Conservation (phyloP, 2,797 vertebrate genomes). For the Betta splendens region DNA sequence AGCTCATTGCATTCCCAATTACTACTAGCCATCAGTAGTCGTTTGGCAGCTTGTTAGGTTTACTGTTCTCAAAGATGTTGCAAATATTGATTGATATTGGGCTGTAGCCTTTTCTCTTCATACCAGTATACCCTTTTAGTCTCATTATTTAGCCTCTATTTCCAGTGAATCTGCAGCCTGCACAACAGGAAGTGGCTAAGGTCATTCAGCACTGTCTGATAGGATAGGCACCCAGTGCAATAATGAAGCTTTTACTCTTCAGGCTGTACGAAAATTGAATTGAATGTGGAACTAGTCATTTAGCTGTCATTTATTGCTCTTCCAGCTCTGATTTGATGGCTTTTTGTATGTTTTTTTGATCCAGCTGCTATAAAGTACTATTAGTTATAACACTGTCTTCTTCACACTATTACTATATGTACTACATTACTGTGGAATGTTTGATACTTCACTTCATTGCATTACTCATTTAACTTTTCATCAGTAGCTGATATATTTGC, state of each 20-base stretch:
- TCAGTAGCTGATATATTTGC: conserved; percentile 46
- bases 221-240: conserved; percentile 30
- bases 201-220: conserved; percentile 50
- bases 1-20: not conserved
- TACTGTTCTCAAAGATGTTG: not conserved
- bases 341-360: conserved; percentile 3
- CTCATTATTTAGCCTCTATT: not conserved
- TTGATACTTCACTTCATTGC: conserved; percentile 18
- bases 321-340: conserved; percentile 38
- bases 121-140: conserved; percentile 5
- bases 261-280: conserved; percentile 43
- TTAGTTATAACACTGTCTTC: conserved; percentile 17
- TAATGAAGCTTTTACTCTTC: conserved; percentile 52
- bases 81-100: not conserved
- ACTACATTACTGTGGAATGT: conserved; percentile 10
- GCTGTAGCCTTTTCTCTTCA: conserved; percentile 4
- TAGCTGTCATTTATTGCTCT: too few relatives aligned
- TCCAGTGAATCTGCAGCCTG: conserved; percentile 21
- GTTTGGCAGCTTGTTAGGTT: not conserved
- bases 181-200: conserved; percentile 29
- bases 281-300: conserved; percentile 35
- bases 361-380: conserved; percentile 15
- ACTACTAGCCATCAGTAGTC: not conserved
- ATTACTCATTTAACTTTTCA: conserved; percentile 20
- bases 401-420: conserved; percentile 33